A percentile compares a stretch with the other conserved stretches of the same genome.
These are phyloP conservation scores for cattle (Bos taurus) DNA, from an alignment of 2,113 vertebrate species.

Conservation along the genomic window ARS-UCD2.0 NC_037331.1:26939001-26939500, in stretches of 20 bases:
- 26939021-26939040: neutral
- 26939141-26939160: neutral
- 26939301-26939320: neutral
- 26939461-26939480: conserved; percentile 59
- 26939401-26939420: conserved; percentile 75
- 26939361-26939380: conserved; percentile 76
- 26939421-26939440: conserved; percentile 81
- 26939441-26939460: conserved; percentile 77
- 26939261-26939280: neutral
- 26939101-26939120: neutral
- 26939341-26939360: conserved; percentile 58
- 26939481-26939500: conserved; percentile 71
- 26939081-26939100: neutral
- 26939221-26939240: neutral
- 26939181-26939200: neutral
- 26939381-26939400: conserved; percentile 75
- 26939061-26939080: neutral
- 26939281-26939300: neutral
- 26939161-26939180: neutral
- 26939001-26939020: neutral
- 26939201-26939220: neutral
- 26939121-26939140: fast-evolving
- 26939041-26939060: neutral
- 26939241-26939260: neutral
- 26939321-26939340: conserved; percentile 51